These are phyloP conservation scores for Scaptodrosophila lebanonensis DNA, from an alignment of 1,140 invertebrate species.

Conservation along the genomic window DNA sequence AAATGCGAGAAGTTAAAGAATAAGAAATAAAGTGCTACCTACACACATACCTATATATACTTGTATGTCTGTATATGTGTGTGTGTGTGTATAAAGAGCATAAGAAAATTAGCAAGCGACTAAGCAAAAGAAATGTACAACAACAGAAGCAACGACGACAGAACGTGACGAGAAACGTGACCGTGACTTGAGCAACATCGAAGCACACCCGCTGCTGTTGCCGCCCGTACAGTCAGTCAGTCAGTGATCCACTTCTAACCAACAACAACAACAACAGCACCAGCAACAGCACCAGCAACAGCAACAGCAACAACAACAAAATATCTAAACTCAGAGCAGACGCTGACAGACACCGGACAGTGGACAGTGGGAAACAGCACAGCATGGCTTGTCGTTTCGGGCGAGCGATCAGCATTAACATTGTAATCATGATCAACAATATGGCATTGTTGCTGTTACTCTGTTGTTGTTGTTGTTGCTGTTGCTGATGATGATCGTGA, in stretches of 20 bases:
- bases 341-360: constrained; percentile 1
- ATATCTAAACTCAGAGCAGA: constrained; percentile 13
- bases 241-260: constrained; percentile 30
- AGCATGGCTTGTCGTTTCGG: constrained; percentile 46
- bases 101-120: constrained; percentile 51
- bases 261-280: too few species aligned
- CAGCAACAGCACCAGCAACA: too few species aligned
- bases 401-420: constrained; percentile 65
- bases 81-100: constrained; percentile 11
- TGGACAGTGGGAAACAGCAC: not conserved
- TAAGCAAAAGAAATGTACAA: constrained; percentile 7
- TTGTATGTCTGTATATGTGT: too few species aligned
- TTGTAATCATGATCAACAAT: constrained; percentile 31
- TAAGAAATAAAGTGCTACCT: too few species aligned
- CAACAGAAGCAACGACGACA: constrained; percentile 14
- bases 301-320: constrained; percentile 17
- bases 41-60: too few species aligned
- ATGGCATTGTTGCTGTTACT: not conserved
- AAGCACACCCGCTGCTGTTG: constrained; percentile 3
- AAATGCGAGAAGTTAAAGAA: too few species aligned
- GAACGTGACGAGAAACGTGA: constrained; percentile 72
- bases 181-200: constrained; percentile 63
- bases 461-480: not conserved
- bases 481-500: constrained; percentile 10
- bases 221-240: constrained; percentile 7